phyloP scores from a whole-genome alignment of 2,797 vertebrate species.

The Picus viridis region DNA sequence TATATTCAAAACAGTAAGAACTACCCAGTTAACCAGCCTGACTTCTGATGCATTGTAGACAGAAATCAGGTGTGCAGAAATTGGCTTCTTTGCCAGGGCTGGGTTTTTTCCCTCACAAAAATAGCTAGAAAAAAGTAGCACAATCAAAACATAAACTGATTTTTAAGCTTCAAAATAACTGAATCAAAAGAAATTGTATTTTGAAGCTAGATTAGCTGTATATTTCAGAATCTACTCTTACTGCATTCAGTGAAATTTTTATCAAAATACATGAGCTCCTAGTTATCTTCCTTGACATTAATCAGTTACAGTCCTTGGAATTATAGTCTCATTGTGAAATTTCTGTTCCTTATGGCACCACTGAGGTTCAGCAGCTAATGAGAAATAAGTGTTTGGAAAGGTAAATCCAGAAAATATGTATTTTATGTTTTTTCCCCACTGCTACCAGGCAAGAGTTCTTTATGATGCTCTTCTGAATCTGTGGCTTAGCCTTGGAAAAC shows the following conservation, averaged over 20 bases:
- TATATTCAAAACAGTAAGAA: neutral
- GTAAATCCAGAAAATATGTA: neutral
- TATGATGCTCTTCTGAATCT: constrained; percentile 27
- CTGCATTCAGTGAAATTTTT: constrained; percentile 49
- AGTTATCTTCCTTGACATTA: neutral
- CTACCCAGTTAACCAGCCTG: neutral
- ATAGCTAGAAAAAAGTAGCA: neutral
- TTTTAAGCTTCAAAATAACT: neutral
- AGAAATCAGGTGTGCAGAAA: neutral
- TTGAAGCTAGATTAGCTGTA: constrained; percentile 50
- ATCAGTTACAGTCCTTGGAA: constrained; percentile 7
- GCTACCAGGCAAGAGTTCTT: neutral
- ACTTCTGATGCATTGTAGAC: neutral
- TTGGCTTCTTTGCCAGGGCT: neutral
- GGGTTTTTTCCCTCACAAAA: neutral
- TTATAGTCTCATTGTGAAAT: neutral
- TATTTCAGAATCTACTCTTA: constrained; percentile 49
- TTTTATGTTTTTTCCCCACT: neutral
- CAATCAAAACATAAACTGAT: constrained; percentile 8
- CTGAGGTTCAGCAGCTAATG: constrained; percentile 17
- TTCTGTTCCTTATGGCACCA: constrained; percentile 22
- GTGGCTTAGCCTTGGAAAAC: constrained; percentile 49
- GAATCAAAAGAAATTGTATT: constrained; percentile 30
- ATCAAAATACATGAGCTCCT: constrained; percentile 35
- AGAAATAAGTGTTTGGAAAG: constrained; percentile 27